These are phyloP conservation scores for Apteryx owenii DNA, from an alignment of 2,113 vertebrate species.

Conservation along the genomic window DNA sequence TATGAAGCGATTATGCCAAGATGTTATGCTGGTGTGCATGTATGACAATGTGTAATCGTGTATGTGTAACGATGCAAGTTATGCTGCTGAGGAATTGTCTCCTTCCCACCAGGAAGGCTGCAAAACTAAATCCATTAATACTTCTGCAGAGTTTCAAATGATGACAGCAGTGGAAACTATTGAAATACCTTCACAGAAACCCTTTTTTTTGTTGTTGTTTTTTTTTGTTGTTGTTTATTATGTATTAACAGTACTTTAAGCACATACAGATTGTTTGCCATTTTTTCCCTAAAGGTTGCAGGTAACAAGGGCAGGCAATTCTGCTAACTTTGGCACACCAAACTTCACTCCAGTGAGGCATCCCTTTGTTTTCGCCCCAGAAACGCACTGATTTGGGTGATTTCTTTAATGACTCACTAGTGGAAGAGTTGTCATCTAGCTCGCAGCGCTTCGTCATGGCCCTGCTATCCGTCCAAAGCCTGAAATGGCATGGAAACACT, in stretches of 20 bases:
- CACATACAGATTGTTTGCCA: background rate
- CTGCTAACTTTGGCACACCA: background rate
- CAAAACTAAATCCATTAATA: background rate
- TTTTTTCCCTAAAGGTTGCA: background rate
- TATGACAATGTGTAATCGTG: no score
- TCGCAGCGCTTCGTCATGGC: background rate
- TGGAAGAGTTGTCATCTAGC: background rate
- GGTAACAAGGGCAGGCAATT: background rate
- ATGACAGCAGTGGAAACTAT: background rate
- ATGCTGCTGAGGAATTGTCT: background rate
- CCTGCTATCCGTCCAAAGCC: background rate
- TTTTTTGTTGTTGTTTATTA: background rate
- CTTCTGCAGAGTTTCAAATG: background rate
- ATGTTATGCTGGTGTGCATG: background rate
- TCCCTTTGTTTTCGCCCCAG: background rate
- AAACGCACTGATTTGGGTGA: background rate
- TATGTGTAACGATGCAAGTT: rapidly evolving
- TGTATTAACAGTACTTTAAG: background rate
- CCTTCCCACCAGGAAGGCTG: background rate
- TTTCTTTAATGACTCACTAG: background rate
- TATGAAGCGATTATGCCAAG: background rate
- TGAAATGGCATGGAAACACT: background rate
- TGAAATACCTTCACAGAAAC: background rate
- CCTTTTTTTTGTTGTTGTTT: background rate
- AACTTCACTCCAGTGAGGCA: background rate